Evolutionary conservation across 2,888 invertebrate species (phyloP).

Genomic region (Liopterus haemorrhoidalis): DNA sequence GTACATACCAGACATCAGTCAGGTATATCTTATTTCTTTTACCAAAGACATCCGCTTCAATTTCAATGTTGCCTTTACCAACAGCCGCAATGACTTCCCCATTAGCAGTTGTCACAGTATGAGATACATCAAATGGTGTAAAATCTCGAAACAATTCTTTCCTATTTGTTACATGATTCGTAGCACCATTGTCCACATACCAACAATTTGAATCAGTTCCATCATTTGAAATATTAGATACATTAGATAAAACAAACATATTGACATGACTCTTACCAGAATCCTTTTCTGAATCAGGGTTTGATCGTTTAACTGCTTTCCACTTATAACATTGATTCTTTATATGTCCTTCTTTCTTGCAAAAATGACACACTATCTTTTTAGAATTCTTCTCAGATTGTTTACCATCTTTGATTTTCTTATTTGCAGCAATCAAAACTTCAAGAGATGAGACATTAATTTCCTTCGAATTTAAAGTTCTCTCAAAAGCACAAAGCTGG

Average conservation of each 20-base stretch:
- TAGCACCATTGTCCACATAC: conserved; percentile 22
- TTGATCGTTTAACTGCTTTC: conserved; percentile 20
- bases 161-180: conserved; percentile 12
- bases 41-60: conserved; percentile 4
- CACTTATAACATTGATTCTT: conserved; percentile 19
- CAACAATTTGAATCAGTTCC: conserved; percentile 10
- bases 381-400: conserved; percentile 4
- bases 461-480: conserved; percentile 8
- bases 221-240: conserved; percentile 4
- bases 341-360: conserved; percentile 15
- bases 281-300: conserved; percentile 3
- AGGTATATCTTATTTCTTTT: conserved; percentile 5
- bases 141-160: conserved; percentile 8
- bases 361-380: conserved; percentile 16
- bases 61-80: conserved; percentile 6
- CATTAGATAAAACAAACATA: too few species aligned
- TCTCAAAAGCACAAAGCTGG: conserved; percentile 22
- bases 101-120: conserved; percentile 14
- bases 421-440: conserved; percentile 1
- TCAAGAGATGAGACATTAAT: background rate
- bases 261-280: background rate
- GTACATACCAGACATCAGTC: conserved; percentile 16
- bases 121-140: conserved; percentile 8
- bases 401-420: background rate
- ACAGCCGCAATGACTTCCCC: conserved; percentile 10